Conservation (phyloP, 2,113 vertebrate species). For the Tylochromis polylepis region DNA sequence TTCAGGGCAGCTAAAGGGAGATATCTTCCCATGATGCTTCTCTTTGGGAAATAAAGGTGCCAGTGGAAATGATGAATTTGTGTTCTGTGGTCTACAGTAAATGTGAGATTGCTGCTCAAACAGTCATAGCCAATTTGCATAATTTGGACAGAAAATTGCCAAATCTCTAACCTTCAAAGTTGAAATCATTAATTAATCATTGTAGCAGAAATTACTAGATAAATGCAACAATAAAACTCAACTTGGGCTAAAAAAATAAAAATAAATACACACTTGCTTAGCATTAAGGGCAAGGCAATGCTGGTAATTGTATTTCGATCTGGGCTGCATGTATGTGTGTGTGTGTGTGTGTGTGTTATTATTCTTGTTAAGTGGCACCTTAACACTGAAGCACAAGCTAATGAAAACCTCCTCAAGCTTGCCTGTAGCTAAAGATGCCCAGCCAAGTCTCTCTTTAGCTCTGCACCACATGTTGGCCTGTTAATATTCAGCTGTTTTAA, state of each 20-base stretch:
- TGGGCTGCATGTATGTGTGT: slow-evolving; percentile 1
- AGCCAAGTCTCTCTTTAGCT: neutral
- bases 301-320: slow-evolving; percentile 55
- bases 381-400: slow-evolving; percentile 2
- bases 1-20: slow-evolving; percentile 20
- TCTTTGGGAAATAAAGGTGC: neutral
- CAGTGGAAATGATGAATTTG: neutral
- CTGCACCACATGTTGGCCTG: neutral
- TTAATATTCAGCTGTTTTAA: neutral
- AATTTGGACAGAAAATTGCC: neutral
- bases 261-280: neutral
- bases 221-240: neutral
- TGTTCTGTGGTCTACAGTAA: neutral
- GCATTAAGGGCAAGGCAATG: slow-evolving; percentile 10
- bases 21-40: slow-evolving; percentile 3
- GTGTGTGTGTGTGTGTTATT: slow-evolving; percentile 41
- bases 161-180: neutral
- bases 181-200: neutral
- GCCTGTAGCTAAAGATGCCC: slow-evolving; percentile 39
- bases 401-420: slow-evolving; percentile 47
- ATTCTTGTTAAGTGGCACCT: slow-evolving; percentile 37
- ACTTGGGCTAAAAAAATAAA: neutral
- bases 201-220: neutral
- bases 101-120: slow-evolving; percentile 12
- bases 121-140: neutral